Base-by-base conservation (phyloP, 2,888 invertebrate species). In the Nephrotoma flavescens region DNA sequence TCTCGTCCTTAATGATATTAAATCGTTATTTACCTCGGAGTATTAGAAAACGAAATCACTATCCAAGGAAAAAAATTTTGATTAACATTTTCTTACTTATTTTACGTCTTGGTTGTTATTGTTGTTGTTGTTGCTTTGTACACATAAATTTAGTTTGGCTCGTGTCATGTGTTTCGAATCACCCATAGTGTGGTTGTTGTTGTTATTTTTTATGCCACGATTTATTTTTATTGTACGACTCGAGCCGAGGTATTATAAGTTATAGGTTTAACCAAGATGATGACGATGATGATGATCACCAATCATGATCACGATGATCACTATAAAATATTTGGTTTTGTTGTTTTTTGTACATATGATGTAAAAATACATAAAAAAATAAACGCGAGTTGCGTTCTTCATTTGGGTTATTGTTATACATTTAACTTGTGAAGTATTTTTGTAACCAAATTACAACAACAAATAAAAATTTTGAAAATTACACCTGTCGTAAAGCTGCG, bases 401-500 rank as follows among this genome's bases (percentile, higher is more conserved):
- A 42, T 84, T 84, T 84, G 41, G 41, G 84, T 84, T 84, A 42
- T 84, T 42, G 41, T 42, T 84, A 84, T 84, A 84, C 42, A 84
- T 84, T 42, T 42, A 84, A 42, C 42, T 31, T 42, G 84, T 84
- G 41, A 84, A 42, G 42, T 84, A 42, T 84, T 84, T 84, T 84
- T 84, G 42, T 84, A 41, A 42, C 41, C n/a, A 84, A 42, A 84
- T 42, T 42, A 84, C 84, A 84, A 41, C 84, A 84, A 84, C 42
- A 84, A 84, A 42, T 84, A 71, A 19, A 71, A 4, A 1, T 71
- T 31, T 71, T 19, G 19, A 71, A 71, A 71, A 71, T 84, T 84
- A 84, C 84, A 84, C 84, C 84, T 84, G 84, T 84, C 84, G 84
- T 6, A 84, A 84, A 84, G 84, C 84, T 84, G 84, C 84, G 84